Evolutionary conservation across 2,113 vertebrate genomes (phyloP).

Genomic region (Chroicocephalus ridibundus): DNA sequence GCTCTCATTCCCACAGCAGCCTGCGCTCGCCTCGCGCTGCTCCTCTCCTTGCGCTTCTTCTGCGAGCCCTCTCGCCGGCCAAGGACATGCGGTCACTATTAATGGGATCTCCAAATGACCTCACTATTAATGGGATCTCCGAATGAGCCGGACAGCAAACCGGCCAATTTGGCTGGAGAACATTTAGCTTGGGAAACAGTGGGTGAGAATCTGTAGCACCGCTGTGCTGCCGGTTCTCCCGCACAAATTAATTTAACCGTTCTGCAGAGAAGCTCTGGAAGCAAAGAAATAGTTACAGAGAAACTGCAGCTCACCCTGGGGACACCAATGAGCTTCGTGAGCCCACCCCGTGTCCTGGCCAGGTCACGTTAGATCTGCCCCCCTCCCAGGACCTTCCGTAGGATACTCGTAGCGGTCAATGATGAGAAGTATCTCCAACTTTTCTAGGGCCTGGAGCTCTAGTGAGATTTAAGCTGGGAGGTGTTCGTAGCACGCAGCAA

Average conservation of each 20-base stretch:
- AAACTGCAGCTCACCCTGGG: not conserved
- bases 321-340: not conserved
- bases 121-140: not conserved
- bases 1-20: not conserved
- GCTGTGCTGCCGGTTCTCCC: not conserved
- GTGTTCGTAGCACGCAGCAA: not conserved
- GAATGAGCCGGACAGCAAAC: not conserved
- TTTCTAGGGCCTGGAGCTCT: not conserved
- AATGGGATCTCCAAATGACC: not conserved
- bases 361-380: accelerated
- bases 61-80: not conserved
- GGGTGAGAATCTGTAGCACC: not conserved
- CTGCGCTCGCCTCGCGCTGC: accelerated
- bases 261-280: not conserved
- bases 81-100: not conserved
- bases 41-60: not conserved
- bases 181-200: not conserved
- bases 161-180: not conserved
- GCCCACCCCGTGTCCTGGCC: not conserved
- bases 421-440: not conserved
- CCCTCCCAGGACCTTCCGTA: accelerated
- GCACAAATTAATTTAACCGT: not conserved
- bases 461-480: not conserved
- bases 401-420: not conserved
- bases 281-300: not conserved